Evolutionary conservation across 2,888 invertebrate species (phyloP).

Genomic region (Pediacus dermestoides): DNA sequence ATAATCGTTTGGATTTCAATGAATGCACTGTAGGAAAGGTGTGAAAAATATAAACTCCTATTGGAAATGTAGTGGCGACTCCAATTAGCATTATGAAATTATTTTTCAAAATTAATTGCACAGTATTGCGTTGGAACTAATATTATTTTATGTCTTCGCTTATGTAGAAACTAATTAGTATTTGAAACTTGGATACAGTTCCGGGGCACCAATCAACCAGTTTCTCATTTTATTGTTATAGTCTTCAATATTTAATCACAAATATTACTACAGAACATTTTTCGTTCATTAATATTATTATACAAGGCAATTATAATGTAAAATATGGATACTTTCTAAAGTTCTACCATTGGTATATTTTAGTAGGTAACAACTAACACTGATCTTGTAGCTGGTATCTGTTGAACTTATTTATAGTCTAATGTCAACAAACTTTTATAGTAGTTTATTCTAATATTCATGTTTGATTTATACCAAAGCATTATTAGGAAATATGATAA

Average conservation of each 20-base stretch:
- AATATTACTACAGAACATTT: slow-evolving; percentile 9
- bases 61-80: too few species aligned
- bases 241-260: neutral
- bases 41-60: slow-evolving; percentile 9
- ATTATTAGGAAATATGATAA: slow-evolving; percentile 4
- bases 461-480: neutral
- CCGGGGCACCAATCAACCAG: too few species aligned
- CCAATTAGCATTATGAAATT: too few species aligned
- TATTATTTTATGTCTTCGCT: too few species aligned
- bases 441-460: slow-evolving; percentile 19
- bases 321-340: slow-evolving; percentile 31
- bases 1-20: slow-evolving; percentile 12
- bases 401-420: slow-evolving; percentile 28
- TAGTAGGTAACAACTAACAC: too few species aligned
- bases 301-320: slow-evolving; percentile 27
- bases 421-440: slow-evolving; percentile 26
- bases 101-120: too few species aligned
- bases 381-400: slow-evolving; percentile 4
- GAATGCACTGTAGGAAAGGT: slow-evolving; percentile 10
- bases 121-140: too few species aligned
- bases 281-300: slow-evolving; percentile 23
- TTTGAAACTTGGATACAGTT: too few species aligned
- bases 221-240: neutral
- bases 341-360: slow-evolving; percentile 24
- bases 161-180: too few species aligned